Base-by-base conservation (phyloP, 92 coral and sea anemone species). In the Heteractis magnifica region DNA sequence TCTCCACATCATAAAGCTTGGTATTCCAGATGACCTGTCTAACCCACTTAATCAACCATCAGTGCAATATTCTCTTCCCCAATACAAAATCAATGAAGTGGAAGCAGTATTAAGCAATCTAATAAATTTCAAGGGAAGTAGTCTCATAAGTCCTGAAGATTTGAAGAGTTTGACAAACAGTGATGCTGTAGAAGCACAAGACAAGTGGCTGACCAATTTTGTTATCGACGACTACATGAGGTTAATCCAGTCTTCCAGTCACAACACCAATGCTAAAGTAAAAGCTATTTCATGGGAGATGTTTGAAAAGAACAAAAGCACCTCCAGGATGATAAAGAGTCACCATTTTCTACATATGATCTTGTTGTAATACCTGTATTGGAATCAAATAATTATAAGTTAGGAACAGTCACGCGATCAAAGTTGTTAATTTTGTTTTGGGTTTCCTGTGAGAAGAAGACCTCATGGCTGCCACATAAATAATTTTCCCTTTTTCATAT, bases 181-280 rank as follows among this genome's bases (percentile, higher is more conserved):
- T 56, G 62, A 77, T 77, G 76, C 18, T 62, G 62, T 56, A 56
- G 13, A 56, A 56, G 62, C 68, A 4, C 20, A 81, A 81, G 86
- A 75, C 50, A 87, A 82, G 10, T 81, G 82, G 56, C 78, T 87
- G 26, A 81, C 56, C 48, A 86, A 86, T 50, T 86, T 86, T 85
- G 77, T 55, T 52, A 55, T 85, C 68, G 88, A 79, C 15, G 84
- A 52, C 6, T 85, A 85, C 79, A 48, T 79, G 6, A 58, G 73
- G 59, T 23, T 85, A 14, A 14, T 72, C 8, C 34, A 70, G 49
- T 20, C 74, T 70, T 14, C 74, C 19, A 23, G 78, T 16, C 23
- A n/a, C 70, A 16, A 62, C 20, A n/a, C 70, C 20, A 16, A 4
- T 0, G 50, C 15, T 9, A 48, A 64, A 49, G 79, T 71, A n/a